Conservation (phyloP, 2,113 vertebrate genomes). For the Campylomormyrus tamandua region DNA sequence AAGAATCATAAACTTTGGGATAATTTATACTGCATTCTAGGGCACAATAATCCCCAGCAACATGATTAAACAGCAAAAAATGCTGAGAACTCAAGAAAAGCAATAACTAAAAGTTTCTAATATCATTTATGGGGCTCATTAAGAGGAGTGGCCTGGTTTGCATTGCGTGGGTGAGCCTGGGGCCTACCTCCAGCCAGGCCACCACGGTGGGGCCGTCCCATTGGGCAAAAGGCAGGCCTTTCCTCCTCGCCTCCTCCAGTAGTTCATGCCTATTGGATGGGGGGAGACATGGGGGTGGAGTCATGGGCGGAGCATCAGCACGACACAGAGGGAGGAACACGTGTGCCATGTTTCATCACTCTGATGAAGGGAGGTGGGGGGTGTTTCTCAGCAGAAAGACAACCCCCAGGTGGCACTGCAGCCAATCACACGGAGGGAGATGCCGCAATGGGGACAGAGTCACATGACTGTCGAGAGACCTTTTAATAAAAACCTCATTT, state of each 20-base stretch:
- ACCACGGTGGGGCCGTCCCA: constrained; percentile 98
- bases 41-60: not conserved
- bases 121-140: not conserved
- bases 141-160: not conserved
- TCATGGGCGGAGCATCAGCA: not conserved
- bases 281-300: not conserved
- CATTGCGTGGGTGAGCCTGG: not conserved
- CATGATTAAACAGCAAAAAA: not conserved
- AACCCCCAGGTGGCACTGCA: not conserved
- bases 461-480: constrained; percentile 1
- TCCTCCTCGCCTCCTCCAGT: constrained; percentile 92
- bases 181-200: constrained; percentile 87
- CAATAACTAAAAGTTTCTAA: not conserved
- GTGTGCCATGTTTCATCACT: not conserved
- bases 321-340: not conserved
- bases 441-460: not conserved
- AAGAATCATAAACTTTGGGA: not conserved
- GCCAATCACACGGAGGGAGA: not conserved
- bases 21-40: not conserved
- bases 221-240: constrained; percentile 94
- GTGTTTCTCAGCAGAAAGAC: not conserved
- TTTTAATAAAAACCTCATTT: not conserved
- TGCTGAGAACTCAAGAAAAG: constrained; percentile 2
- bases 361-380: not conserved
- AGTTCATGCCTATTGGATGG: constrained; percentile 79